phyloP scores from a whole-genome alignment of 2,113 vertebrate species.

The Bubalus kerabau region DNA sequence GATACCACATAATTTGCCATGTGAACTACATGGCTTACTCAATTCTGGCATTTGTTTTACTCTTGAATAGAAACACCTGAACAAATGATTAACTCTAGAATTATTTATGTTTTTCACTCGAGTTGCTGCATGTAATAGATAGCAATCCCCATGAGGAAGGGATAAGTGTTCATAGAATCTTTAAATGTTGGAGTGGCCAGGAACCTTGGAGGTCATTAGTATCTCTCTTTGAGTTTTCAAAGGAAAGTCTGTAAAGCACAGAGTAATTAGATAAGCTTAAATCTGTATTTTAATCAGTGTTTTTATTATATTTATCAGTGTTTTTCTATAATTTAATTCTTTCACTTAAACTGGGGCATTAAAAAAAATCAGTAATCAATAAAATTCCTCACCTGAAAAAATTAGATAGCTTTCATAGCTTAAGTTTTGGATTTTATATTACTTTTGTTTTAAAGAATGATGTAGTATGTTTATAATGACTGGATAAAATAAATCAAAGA shows the following conservation, averaged over 20 bases:
- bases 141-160: not conserved
- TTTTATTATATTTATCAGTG: not conserved
- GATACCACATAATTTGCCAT: not conserved
- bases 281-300: not conserved
- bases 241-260: not conserved
- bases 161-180: not conserved
- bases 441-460: not conserved
- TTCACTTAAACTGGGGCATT: not conserved
- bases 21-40: not conserved
- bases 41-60: not conserved
- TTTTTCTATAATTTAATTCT: not conserved
- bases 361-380: not conserved
- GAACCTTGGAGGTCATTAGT: not conserved
- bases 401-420: not conserved
- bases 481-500: not conserved
- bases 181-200: not conserved
- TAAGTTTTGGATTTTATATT: not conserved
- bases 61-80: slow-evolving; percentile 43
- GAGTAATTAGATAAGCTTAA: not conserved
- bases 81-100: not conserved
- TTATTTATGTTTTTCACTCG: slow-evolving; percentile 39
- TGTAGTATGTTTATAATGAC: not conserved
- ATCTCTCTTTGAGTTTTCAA: not conserved
- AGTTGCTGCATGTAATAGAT: slow-evolving; percentile 8
- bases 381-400: not conserved